Conservation (phyloP, 2,888 invertebrate genomes). For the Cephus pygmeus region DNA sequence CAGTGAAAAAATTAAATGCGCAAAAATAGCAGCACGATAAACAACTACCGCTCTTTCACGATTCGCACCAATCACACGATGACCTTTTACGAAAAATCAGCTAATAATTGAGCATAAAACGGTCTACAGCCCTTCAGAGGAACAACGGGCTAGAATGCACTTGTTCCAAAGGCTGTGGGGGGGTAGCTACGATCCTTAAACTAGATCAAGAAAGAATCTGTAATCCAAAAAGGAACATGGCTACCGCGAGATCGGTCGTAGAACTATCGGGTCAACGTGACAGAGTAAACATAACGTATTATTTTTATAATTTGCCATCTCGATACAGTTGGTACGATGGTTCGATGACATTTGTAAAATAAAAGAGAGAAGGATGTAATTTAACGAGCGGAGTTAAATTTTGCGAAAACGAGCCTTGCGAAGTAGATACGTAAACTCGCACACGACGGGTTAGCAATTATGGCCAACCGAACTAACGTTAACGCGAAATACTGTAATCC, state of each 20-base stretch:
- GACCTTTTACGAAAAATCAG: not conserved
- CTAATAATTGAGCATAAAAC: not conserved
- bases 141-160: not conserved
- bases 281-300: conserved; percentile 52
- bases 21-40: not conserved
- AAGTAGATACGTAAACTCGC: not conserved
- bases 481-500: conserved; percentile 42
- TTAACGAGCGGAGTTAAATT: conserved; percentile 29
- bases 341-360: conserved; percentile 38
- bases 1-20: not conserved
- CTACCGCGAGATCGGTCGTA: conserved; percentile 18
- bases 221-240: conserved; percentile 21
- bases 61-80: not conserved
- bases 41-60: not conserved
- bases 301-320: conserved; percentile 61
- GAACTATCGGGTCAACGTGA: conserved; percentile 41
- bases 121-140: not conserved
- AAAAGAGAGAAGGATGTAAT: conserved; percentile 25
- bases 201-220: not conserved
- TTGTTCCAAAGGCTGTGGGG: not conserved
- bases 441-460: conserved; percentile 2
- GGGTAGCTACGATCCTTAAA: not conserved
- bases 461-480: conserved; percentile 41
- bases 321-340: conserved; percentile 48
- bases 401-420: conserved; percentile 24